Evolutionary conservation across 2,797 vertebrate genomes (phyloP).

Genomic region (Crossoptilon crossoptilon): DNA sequence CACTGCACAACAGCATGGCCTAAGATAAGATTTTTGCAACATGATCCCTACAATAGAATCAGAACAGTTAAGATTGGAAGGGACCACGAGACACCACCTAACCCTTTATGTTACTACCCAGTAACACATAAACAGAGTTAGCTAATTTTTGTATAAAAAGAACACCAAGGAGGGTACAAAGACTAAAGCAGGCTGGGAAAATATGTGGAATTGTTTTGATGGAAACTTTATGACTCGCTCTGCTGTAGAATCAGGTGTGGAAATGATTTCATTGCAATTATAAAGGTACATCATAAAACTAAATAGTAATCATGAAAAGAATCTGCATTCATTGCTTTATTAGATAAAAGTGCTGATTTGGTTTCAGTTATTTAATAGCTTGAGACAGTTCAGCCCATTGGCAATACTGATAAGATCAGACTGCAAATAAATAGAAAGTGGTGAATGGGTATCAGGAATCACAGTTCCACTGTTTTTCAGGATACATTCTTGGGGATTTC

Average conservation of each 20-base stretch:
- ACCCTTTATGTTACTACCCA: neutral
- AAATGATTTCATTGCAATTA: constrained; percentile 44
- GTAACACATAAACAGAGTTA: neutral
- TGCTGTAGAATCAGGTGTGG: constrained; percentile 26
- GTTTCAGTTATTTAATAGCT: neutral
- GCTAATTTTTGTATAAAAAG: neutral
- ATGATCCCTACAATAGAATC: neutral
- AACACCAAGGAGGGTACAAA: constrained; percentile 10
- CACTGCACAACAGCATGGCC: neutral
- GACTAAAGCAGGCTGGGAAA: constrained; percentile 62
- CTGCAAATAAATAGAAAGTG: neutral
- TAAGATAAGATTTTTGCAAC: neutral
- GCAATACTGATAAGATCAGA: constrained; percentile 10
- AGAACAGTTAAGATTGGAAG: neutral
- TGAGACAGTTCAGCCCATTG: neutral
- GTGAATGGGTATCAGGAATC: neutral
- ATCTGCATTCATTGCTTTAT: constrained; percentile 43
- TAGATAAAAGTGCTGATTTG: neutral
- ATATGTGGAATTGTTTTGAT: constrained; percentile 60
- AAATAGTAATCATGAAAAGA: neutral
- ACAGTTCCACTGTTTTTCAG: neutral
- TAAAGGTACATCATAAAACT: neutral
- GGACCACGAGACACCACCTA: neutral
- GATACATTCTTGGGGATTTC: neutral
- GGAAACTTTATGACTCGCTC: constrained; percentile 44